Evolutionary conservation across 2,797 vertebrate genomes (phyloP).

Genomic region (Takifugu rubripes): DNA sequence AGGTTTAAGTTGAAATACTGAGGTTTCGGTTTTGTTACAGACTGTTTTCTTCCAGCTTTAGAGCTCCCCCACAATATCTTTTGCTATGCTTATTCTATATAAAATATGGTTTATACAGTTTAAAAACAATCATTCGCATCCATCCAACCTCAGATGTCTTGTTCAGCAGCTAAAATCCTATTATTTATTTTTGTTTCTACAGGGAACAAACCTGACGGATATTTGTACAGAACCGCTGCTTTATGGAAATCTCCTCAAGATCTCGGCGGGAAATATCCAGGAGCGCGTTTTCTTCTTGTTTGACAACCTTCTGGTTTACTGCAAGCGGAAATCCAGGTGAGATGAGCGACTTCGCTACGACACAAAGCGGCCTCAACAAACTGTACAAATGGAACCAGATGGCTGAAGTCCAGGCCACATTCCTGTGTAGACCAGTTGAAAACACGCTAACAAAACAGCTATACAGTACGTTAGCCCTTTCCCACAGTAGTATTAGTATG

Average conservation of each 20-base stretch:
- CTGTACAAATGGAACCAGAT: constrained; percentile 7
- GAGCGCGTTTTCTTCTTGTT: constrained; percentile 97
- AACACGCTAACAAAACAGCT: constrained; percentile 27
- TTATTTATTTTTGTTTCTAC: constrained; percentile 20
- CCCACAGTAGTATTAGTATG: constrained; percentile 17
- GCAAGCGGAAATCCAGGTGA: constrained; percentile 97
- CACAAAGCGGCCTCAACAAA: no score
- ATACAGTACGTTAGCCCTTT: constrained; percentile 8
- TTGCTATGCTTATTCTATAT: constrained; percentile 7
- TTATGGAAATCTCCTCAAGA: constrained; percentile 93
- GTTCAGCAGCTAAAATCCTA: no score
- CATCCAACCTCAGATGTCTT: no score
- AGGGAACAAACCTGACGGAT: constrained; percentile 98
- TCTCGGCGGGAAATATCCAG: constrained; percentile 98
- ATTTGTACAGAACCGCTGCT: constrained; percentile 95
- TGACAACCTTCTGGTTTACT: constrained; percentile 98
- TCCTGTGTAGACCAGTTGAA: constrained; percentile 29
- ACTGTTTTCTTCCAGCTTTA: constrained; percentile 15
- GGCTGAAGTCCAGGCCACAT: constrained; percentile 27
- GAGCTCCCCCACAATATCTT: not conserved
- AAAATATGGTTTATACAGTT: not conserved
- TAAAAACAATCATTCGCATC: not conserved
- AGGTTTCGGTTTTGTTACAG: constrained; percentile 20
- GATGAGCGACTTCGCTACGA: constrained; percentile 5
- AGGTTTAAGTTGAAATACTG: constrained; percentile 37